phyloP scores from a whole-genome alignment of 2,888 invertebrate genomes.

The Girardia tigrina region DNA sequence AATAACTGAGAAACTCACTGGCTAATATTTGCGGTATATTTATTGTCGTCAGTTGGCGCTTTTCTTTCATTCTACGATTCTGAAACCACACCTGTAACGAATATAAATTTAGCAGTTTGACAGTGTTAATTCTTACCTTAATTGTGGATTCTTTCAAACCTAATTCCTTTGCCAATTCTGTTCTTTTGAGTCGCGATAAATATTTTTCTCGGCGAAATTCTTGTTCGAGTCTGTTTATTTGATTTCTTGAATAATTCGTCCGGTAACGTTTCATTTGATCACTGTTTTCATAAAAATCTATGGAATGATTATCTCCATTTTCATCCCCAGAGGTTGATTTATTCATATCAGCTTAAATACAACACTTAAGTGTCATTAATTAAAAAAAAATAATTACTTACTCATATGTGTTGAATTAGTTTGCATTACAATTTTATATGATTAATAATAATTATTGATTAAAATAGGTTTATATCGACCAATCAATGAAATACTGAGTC shows the following conservation, averaged over 20 bases:
- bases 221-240: constrained; percentile 26
- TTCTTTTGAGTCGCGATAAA: constrained; percentile 26
- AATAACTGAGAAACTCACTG: constrained; percentile 16
- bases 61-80: constrained; percentile 35
- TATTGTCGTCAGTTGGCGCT: constrained; percentile 31
- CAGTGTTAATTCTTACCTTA: constrained; percentile 3
- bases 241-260: constrained; percentile 32
- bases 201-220: constrained; percentile 30
- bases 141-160: constrained; percentile 33
- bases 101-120: not conserved
- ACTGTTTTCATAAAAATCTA: constrained; percentile 15
- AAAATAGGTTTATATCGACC: not conserved
- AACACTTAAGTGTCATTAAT: not conserved
- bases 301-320: constrained; percentile 8
- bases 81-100: constrained; percentile 32
- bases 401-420: not conserved
- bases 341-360: not conserved
- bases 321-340: constrained; percentile 5
- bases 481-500: not conserved
- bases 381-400: not conserved
- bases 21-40: constrained; percentile 30
- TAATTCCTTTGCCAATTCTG: constrained; percentile 28
- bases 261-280: constrained; percentile 29
- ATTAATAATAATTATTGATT: not conserved
- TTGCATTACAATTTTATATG: not conserved